Conservation (phyloP, 2,797 vertebrate genomes). For the Leucoraja ocellata region DNA sequence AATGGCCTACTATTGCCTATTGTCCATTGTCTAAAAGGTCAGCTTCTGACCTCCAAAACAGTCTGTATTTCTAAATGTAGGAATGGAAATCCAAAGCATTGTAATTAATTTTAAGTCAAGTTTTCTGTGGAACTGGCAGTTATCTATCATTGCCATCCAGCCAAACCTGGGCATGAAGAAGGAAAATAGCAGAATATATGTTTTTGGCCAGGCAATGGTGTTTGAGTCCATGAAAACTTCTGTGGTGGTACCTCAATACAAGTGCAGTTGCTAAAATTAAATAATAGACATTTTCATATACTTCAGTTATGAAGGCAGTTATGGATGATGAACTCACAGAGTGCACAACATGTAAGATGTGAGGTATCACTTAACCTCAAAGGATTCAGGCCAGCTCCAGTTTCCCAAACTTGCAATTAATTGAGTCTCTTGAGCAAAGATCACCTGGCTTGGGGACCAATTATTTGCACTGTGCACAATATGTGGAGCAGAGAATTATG, state of each 20-base stretch:
- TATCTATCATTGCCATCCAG: no score
- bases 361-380: not conserved
- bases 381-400: not conserved
- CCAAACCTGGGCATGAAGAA: no score
- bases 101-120: no score
- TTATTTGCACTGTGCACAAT: not conserved
- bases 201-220: not conserved
- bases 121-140: no score
- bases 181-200: no score
- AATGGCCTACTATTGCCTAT: no score
- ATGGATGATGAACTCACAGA: not conserved
- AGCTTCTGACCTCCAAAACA: no score
- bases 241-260: not conserved
- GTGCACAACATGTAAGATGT: not conserved
- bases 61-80: no score
- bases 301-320: not conserved
- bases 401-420: not conserved
- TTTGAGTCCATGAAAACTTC: not conserved
- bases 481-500: not conserved
- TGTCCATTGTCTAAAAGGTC: no score
- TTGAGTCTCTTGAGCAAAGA: slow-evolving; percentile 11
- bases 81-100: no score
- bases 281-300: not conserved
- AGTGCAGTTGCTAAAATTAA: not conserved
- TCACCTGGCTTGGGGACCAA: not conserved